Conservation (phyloP, 1,140 invertebrate species). For the honey bee (Apis mellifera) region Amel_HAv3.1 CM009933.2:5069001-5069500, state of each 20-base stretch:
- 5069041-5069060: background rate
- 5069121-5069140: slow-evolving; percentile 38
- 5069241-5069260: background rate
- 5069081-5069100: slow-evolving; percentile 21
- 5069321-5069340: no score
- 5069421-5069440: no score
- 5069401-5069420: no score
- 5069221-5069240: background rate
- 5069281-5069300: background rate
- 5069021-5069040: background rate
- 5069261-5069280: background rate
- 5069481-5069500: background rate
- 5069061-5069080: background rate
- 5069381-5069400: no score
- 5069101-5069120: slow-evolving; percentile 35
- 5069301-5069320: background rate
- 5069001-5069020: background rate
- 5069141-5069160: slow-evolving; percentile 1
- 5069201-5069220: no score
- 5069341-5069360: no score
- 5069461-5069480: no score
- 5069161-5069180: slow-evolving; percentile 3
- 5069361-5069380: no score
- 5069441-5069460: no score
- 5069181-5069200: slow-evolving; percentile 3